Evolutionary conservation across 2,113 vertebrate genomes (phyloP), one percentile per base, ranked within the genome.

Genomic region (Eclectus roratus): DNA sequence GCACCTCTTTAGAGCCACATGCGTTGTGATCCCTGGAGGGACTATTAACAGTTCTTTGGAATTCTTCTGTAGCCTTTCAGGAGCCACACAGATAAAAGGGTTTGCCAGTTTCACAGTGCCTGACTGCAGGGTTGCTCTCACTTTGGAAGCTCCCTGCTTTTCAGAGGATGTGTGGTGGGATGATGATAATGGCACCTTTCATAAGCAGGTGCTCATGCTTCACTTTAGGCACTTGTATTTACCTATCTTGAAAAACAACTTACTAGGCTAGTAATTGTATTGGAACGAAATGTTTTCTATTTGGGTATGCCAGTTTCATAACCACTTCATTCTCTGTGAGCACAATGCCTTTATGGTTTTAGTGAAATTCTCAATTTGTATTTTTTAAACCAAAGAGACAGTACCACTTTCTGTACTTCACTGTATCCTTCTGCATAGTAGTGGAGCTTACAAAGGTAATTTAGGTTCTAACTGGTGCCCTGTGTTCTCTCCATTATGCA

Each of bases 11-110:
- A 74, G 80, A 91, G 84, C 46, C 11, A 0, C 27, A 17, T 35
- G 47, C 23, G 2, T 31, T 3, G 1, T 1, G 0, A 18, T 91
- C 83, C 83, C 73, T 27, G 68, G 73, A 53, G 69, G 17, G 13
- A 9, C 37, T 76, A 2, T 9, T 89, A 85, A 85, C 73, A 85
- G 4, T 91, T 93, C 77, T 53, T 72, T 81, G 88, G 88, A 93
- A 94, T 93, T 90, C 35, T 63, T n/a, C 37, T 90, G 44, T 37
- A 85, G 88, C 77, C 86, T 94, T 90, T 76, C 71, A 14, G 89
- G 92, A 96, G 72, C 91, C 41, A 3, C 69, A 49, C 37, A 52
- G 85, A 64, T 93, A 33, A 81, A 87, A 81, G 70, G 31, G 39
- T 43, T 89, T 84, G 56, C 72, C 44, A 17, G 55, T 94, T 91